These are phyloP conservation scores for Hirudinaria manillensis DNA, from an alignment of 2,888 invertebrate species.

Conservation along the genomic window DNA sequence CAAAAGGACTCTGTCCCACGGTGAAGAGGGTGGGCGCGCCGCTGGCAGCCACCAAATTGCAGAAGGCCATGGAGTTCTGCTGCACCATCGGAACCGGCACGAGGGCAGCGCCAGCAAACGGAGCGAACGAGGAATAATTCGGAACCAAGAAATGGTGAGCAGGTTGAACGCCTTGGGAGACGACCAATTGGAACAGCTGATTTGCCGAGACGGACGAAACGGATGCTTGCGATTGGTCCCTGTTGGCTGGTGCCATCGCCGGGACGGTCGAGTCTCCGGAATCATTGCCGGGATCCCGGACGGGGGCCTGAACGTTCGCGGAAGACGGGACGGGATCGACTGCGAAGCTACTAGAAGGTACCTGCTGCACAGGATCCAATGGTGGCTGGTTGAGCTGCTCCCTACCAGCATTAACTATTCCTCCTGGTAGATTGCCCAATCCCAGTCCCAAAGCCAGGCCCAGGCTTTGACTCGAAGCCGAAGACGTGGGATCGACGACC, in stretches of 20 bases:
- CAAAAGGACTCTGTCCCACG: constrained; percentile 30
- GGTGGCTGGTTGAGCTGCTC: background rate
- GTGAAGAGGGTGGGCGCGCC: constrained; percentile 32
- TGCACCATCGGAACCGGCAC: constrained; percentile 22
- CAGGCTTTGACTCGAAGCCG: constrained; percentile 1
- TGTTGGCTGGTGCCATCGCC: background rate
- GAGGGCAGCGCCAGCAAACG: constrained; percentile 26
- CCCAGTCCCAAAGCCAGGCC: constrained; percentile 22
- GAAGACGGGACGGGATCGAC: background rate
- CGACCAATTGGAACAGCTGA: constrained; percentile 23
- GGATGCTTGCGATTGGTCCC: background rate
- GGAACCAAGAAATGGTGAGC: constrained; percentile 30
- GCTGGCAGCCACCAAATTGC: constrained; percentile 24
- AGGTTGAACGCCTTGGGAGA: constrained; percentile 16
- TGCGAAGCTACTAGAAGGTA: background rate
- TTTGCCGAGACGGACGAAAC: background rate
- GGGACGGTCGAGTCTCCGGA: background rate
- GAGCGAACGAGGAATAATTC: constrained; percentile 29
- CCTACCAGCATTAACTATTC: background rate
- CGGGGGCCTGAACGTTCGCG: background rate
- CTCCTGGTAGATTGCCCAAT: constrained; percentile 8
- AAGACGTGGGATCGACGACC: constrained; percentile 11
- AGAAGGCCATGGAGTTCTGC: constrained; percentile 28
- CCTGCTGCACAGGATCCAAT: background rate
- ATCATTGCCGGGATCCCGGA: background rate